phyloP scores from a whole-genome alignment of 1,140 invertebrate genomes.

The Chymomyza costata region DNA sequence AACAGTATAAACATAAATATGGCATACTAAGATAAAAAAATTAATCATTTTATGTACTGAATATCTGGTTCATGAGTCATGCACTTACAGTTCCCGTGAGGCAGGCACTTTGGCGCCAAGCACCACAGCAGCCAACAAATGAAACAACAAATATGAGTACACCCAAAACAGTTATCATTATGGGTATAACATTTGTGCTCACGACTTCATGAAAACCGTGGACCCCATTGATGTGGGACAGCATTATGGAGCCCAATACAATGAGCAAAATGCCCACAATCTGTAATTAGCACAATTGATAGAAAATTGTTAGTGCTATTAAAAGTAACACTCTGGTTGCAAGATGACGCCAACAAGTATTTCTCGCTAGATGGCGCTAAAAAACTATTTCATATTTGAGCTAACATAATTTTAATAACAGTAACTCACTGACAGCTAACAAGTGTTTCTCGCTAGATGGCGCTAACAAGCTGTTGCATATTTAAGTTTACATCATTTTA shows the following conservation, averaged over 20 bases:
- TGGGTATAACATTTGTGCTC: conserved; percentile 77
- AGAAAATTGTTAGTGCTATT: conserved; percentile 20
- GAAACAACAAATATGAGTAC: conserved; percentile 84
- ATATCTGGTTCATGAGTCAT: not conserved
- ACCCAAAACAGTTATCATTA: conserved; percentile 83
- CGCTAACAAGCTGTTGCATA: too few species aligned
- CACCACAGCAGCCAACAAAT: conserved; percentile 90
- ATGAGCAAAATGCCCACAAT: conserved; percentile 80
- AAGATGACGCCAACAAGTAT: too few species aligned
- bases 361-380: too few species aligned
- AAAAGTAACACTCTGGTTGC: too few species aligned
- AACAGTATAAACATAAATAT: conserved; percentile 80
- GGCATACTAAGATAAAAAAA: conserved; percentile 77
- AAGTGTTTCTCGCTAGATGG: too few species aligned
- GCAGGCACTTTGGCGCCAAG: conserved; percentile 86
- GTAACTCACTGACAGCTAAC: too few species aligned
- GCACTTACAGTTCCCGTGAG: conserved; percentile 85
- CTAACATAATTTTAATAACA: too few species aligned
- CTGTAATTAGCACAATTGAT: too few species aligned
- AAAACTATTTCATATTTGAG: too few species aligned
- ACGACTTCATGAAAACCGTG: conserved; percentile 74
- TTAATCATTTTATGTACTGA: not conserved
- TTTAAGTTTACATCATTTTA: too few species aligned
- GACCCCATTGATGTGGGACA: conserved; percentile 76
- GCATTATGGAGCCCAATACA: conserved; percentile 78